Evolutionary conservation across 2,888 invertebrate genomes (phyloP), one percentile per base, ranked within the genome.

Genomic region (Ophion ventricosus): DNA sequence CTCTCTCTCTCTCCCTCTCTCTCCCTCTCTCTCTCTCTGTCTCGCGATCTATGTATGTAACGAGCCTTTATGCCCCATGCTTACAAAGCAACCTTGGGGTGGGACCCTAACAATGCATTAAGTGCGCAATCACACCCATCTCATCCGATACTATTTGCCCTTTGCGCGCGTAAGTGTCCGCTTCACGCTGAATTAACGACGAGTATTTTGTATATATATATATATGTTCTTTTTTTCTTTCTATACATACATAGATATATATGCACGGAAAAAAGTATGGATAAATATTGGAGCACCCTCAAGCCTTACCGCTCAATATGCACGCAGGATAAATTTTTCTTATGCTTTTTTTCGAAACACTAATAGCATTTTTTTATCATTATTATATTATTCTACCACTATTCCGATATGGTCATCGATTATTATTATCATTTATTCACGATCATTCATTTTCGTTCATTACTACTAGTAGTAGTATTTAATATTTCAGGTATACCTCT

Each of bases 121-220:
- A 93, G 93, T 93, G 93, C 93, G 93, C 93, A 93, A 93, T 93
- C 93, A 93, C 93, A 92, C 91, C 93, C 93, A 93, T 93, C 93
- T 93, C 93, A 93, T 93, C 93, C 92, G 93, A 93, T 93, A 93
- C 92, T 93, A 93, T 93, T 93, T 93, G 93, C 93, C 92, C 92
- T 93, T 92, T 93, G 89, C 92, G 90, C 80, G 78, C 90, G 87
- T 89, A 90, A 91, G 91, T 89, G 89, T 90, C 89, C 89, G 89
- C 89, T 90, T 82, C 66, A 74, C 88, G 88, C 87, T 91, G 92
- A 91, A 92, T 92, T 92, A 90, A 91, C 89, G 89, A 90, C 89
- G 86, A 88, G 84, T 84, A 85, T 74, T 80, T 67, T 76, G 40
- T 67, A 14, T 54, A 54, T 69, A 14, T 25, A 49, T 54, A 43